These are phyloP conservation scores for Mergus octosetaceus DNA, from an alignment of 2,797 vertebrate species.

Conservation along the genomic window DNA sequence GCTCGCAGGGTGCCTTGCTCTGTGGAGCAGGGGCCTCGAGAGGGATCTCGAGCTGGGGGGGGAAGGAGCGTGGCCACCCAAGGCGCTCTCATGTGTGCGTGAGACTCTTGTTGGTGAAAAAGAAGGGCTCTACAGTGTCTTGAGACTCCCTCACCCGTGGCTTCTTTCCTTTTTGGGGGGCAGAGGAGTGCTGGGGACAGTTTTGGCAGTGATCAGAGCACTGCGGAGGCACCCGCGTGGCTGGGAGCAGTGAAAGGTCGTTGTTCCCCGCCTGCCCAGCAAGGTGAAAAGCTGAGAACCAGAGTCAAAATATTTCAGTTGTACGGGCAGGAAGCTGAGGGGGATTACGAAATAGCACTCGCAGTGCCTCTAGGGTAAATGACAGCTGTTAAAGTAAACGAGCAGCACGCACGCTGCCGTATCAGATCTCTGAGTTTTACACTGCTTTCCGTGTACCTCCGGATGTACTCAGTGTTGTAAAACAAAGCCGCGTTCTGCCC, in stretches of 20 bases:
- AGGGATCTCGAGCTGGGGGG: fast-evolving
- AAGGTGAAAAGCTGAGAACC: not conserved
- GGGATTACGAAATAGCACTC: not conserved
- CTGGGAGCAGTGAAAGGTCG: not conserved
- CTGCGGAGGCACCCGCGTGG: not conserved
- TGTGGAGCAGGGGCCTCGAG: fast-evolving
- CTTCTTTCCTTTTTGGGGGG: not conserved
- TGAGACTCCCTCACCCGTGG: fast-evolving
- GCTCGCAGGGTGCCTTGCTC: not conserved
- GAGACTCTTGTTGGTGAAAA: no score
- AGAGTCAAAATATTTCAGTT: not conserved
- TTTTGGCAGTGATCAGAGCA: fast-evolving
- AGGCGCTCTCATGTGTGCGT: fast-evolving
- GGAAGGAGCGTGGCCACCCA: not conserved
- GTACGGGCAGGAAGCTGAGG: no score
- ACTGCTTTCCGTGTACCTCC: not conserved
- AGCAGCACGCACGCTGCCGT: fast-evolving
- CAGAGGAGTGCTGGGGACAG: not conserved
- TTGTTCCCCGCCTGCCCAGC: not conserved
- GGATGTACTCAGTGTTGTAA: fast-evolving
- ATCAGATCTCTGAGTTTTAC: no score
- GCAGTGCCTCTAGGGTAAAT: not conserved
- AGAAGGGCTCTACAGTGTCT: not conserved
- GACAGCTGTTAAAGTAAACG: not conserved
- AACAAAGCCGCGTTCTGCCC: not conserved